phyloP scores from a whole-genome alignment of 1,140 invertebrate genomes.

The Zelostemma sp. region DNA sequence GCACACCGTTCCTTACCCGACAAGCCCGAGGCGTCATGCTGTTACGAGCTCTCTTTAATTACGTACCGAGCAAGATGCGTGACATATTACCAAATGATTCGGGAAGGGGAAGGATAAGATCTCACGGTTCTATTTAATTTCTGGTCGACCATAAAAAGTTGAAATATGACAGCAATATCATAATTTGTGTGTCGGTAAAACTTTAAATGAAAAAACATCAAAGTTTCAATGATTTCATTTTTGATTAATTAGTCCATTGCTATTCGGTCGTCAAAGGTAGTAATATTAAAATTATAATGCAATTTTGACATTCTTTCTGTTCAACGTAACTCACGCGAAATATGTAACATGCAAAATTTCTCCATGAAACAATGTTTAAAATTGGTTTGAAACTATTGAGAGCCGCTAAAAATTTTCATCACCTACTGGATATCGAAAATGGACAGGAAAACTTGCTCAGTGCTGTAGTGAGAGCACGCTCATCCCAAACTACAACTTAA shows the following conservation, averaged over 20 bases:
- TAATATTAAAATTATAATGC: too few species aligned
- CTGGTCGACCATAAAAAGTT: background rate
- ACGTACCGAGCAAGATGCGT: constrained; percentile 59
- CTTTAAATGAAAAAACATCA: too few species aligned
- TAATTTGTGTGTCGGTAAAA: too few species aligned
- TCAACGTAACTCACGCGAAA: too few species aligned
- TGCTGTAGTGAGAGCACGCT: background rate
- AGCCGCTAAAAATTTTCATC: constrained; percentile 6
- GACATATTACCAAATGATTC: constrained; percentile 58
- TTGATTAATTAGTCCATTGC: too few species aligned
- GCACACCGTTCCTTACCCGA: constrained; percentile 56
- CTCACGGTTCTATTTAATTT: background rate
- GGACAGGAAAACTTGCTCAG: background rate
- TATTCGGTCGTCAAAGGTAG: too few species aligned
- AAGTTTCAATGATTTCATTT: too few species aligned
- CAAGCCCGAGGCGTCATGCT: constrained; percentile 64
- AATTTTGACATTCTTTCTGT: background rate
- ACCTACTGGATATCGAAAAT: background rate
- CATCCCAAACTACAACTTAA: constrained; percentile 24
- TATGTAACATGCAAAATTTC: too few species aligned
- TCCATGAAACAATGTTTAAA: too few species aligned
- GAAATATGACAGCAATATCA: background rate
- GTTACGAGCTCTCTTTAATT: constrained; percentile 70
- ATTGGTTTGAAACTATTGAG: too few species aligned
- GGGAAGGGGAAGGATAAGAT: constrained; percentile 53